A percentile compares a stretch with the other conserved stretches of the same genome.
Conservation (phyloP, 2,888 invertebrate species). For the Ceratothoa steindachneri region DNA sequence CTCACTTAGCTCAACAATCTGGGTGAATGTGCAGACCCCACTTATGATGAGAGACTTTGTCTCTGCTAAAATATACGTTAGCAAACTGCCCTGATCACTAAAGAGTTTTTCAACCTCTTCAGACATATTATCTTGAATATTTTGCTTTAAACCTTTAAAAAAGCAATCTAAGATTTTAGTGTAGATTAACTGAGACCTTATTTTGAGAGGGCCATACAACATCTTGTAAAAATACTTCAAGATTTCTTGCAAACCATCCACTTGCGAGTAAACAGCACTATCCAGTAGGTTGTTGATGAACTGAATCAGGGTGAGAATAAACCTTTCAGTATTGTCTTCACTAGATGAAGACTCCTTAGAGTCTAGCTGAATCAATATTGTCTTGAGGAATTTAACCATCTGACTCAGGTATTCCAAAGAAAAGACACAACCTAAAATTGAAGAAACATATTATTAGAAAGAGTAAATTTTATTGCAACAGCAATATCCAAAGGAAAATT, state of each 20-base stretch:
- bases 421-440: background rate
- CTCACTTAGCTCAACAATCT: slow-evolving; percentile 7
- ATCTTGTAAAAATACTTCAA: slow-evolving; percentile 24
- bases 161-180: slow-evolving; percentile 16
- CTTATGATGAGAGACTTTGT: slow-evolving; percentile 20
- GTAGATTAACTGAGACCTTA: slow-evolving; percentile 4
- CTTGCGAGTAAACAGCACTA: slow-evolving; percentile 29
- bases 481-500: too few species aligned
- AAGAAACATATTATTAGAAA: too few species aligned
- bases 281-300: slow-evolving; percentile 20
- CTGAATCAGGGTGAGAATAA: background rate
- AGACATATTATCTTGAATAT: slow-evolving; percentile 3
- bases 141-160: slow-evolving; percentile 23
- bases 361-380: background rate
- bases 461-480: too few species aligned
- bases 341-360: background rate
- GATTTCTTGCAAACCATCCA: slow-evolving; percentile 27
- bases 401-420: background rate
- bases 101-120: slow-evolving; percentile 18
- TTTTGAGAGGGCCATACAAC: slow-evolving; percentile 20
- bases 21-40: slow-evolving; percentile 4
- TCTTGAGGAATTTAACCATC: background rate
- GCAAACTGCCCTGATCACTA: slow-evolving; percentile 16
- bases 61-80: slow-evolving; percentile 17
- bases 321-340: background rate